A percentile compares a stretch with the other conserved stretches of the same genome.
Conservation (phyloP, 1,140 invertebrate species). For the Bathynomus jamesi region DNA sequence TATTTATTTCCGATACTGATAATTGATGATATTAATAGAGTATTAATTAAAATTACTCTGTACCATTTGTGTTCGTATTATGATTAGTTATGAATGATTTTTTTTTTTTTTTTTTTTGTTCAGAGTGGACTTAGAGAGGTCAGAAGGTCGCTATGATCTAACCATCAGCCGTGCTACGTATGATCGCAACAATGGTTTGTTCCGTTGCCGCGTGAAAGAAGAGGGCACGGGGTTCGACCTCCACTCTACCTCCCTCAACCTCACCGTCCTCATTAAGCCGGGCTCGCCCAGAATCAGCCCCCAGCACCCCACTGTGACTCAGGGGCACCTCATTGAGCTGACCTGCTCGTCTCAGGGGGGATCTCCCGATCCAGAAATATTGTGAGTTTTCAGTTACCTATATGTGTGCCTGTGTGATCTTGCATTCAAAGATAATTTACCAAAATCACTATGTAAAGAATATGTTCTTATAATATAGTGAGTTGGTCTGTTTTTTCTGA, state of each 20-base stretch:
- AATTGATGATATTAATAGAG: neutral
- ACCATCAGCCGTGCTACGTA: slow-evolving; percentile 60
- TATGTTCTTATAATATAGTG: too few species aligned
- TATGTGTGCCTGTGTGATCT: neutral
- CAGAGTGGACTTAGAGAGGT: slow-evolving; percentile 65
- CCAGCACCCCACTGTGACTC: slow-evolving; percentile 60
- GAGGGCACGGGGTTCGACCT: slow-evolving; percentile 70
- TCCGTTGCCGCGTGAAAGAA: slow-evolving; percentile 80
- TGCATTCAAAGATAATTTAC: neutral
- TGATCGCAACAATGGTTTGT: slow-evolving; percentile 79
- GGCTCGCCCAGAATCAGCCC: slow-evolving; percentile 67
- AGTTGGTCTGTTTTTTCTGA: too few species aligned
- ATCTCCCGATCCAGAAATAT: slow-evolving; percentile 74
- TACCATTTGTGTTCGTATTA: neutral
- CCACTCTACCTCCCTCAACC: slow-evolving; percentile 68
- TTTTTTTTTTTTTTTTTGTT: slow-evolving; percentile 11
- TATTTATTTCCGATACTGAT: neutral
- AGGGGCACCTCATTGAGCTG: slow-evolving; percentile 57
- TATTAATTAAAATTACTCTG: neutral
- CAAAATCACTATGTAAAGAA: neutral
- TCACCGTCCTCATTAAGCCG: slow-evolving; percentile 77
- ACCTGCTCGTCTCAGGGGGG: slow-evolving; percentile 76
- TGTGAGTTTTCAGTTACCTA: slow-evolving; percentile 20
- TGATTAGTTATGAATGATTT: neutral
- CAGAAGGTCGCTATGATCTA: slow-evolving; percentile 76